A percentile compares a stretch with the other conserved stretches of the same genome.
phyloP scores from a whole-genome alignment of 2,888 invertebrate species.

The Lysandra bellargus region DNA sequence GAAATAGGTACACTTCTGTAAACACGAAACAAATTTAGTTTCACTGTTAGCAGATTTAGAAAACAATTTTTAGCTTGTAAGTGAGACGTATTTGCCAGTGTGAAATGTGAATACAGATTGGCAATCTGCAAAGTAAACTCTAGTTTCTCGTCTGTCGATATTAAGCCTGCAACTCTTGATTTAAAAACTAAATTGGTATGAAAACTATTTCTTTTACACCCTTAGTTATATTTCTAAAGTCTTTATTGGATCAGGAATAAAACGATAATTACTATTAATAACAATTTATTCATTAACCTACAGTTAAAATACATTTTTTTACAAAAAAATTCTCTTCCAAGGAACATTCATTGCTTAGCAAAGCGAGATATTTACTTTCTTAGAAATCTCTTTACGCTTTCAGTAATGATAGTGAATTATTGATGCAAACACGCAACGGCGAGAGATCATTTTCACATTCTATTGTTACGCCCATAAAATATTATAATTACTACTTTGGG shows the following conservation, averaged over 20 bases:
- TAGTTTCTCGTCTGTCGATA: neutral
- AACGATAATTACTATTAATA: neutral
- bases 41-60: neutral
- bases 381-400: slow-evolving; percentile 70
- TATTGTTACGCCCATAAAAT: slow-evolving; percentile 18
- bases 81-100: slow-evolving; percentile 11
- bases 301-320: neutral
- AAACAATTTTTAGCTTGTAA: slow-evolving; percentile 22
- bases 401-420: slow-evolving; percentile 58
- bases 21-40: neutral
- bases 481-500: neutral
- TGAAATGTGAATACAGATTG: slow-evolving; percentile 18
- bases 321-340: neutral
- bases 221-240: neutral
- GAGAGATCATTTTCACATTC: slow-evolving; percentile 31
- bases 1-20: neutral
- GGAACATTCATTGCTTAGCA: slow-evolving; percentile 9
- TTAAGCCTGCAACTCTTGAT: neutral
- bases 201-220: neutral
- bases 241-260: neutral
- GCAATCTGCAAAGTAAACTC: slow-evolving; percentile 21
- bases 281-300: neutral
- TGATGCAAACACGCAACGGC: slow-evolving; percentile 36
- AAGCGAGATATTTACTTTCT: slow-evolving; percentile 44
- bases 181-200: neutral